Evolutionary conservation across 2,888 invertebrate species (phyloP).

Genomic region (Mythimna vitellina): DNA sequence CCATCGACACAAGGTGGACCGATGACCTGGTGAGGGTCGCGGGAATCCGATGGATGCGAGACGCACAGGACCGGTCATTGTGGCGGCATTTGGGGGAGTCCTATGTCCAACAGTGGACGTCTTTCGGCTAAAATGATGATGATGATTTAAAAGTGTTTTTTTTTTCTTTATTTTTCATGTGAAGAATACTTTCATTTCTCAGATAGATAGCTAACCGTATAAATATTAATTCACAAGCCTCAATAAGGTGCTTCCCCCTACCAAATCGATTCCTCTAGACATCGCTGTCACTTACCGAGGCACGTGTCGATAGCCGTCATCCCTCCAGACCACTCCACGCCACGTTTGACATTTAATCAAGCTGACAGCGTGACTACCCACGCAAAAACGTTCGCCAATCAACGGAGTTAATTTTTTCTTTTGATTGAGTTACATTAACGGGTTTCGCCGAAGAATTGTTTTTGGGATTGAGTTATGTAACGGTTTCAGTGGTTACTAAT

Average conservation of each 20-base stretch:
- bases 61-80: too few relatives aligned
- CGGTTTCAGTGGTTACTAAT: neutral
- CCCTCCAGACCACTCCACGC: slow-evolving; percentile 18
- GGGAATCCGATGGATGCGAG: too few relatives aligned
- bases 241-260: neutral
- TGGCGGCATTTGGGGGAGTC: too few relatives aligned
- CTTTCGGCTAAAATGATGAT: too few relatives aligned
- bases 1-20: too few relatives aligned
- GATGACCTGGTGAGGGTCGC: too few relatives aligned
- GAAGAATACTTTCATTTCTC: too few relatives aligned
- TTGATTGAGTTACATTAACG: neutral
- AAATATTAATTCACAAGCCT: slow-evolving; percentile 1
- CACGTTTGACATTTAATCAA: slow-evolving; percentile 43
- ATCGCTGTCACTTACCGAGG: slow-evolving; percentile 15
- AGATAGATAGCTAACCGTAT: neutral
- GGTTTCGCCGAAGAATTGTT: neutral
- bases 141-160: too few relatives aligned
- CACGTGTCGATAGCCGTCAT: slow-evolving; percentile 9
- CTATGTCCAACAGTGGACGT: too few relatives aligned
- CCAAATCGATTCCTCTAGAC: slow-evolving; percentile 24
- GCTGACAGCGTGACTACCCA: slow-evolving; percentile 13
- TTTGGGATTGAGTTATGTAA: neutral
- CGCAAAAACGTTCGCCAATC: slow-evolving; percentile 40
- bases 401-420: slow-evolving; percentile 13
- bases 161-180: too few relatives aligned